Evolutionary conservation across 2,888 invertebrate genomes (phyloP), one percentile per base, ranked within the genome.

Genomic region (Trypoxylon attenuatum): DNA sequence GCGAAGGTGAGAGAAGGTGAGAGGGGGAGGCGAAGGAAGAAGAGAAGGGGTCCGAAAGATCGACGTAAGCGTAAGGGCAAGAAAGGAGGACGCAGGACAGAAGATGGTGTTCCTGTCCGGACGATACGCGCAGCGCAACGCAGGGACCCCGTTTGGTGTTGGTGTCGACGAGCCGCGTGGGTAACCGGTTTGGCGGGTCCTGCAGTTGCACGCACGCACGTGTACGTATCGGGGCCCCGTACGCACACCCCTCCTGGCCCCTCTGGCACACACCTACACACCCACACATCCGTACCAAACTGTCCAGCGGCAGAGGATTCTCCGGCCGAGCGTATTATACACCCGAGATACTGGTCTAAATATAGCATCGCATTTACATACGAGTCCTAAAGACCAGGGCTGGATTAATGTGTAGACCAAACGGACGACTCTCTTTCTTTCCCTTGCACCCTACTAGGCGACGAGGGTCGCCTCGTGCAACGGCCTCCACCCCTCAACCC

Each of bases 341-440:
- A 80, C 72, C 76, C 79, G 79, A 80, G 80, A 80, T 82, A 83
- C 82, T 75, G 81, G 82, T 84, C 86, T 87, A 86, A 87, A 87
- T 86, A 87, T 87, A 87, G 85, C 84, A 70, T 73, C 81, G 81
- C 83, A 86, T 85, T 87, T 85, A 84, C 86, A 86, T 86, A 81
- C 82, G 80, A 80, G 82, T 83, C 84, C 84, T 84, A 84, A 85
- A 85, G 84, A 85, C 78, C 80, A 81, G 77, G 81, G 81, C 79
- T 82, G 84, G 82, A 84, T 85, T 85, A 84, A 86, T 84, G 83
- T 82, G 84, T 81, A 84, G 82, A 80, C 78, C 82, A 83, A 82
- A 76, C 74, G 69, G 70, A 78, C 73, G 62, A 63, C 43, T 62
- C 60, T 55, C 53, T n/a, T 41, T 46, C 50, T 47, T 39, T 50